phyloP scores from a whole-genome alignment of 1,140 invertebrate genomes.

The Helicoverpa zea region DNA sequence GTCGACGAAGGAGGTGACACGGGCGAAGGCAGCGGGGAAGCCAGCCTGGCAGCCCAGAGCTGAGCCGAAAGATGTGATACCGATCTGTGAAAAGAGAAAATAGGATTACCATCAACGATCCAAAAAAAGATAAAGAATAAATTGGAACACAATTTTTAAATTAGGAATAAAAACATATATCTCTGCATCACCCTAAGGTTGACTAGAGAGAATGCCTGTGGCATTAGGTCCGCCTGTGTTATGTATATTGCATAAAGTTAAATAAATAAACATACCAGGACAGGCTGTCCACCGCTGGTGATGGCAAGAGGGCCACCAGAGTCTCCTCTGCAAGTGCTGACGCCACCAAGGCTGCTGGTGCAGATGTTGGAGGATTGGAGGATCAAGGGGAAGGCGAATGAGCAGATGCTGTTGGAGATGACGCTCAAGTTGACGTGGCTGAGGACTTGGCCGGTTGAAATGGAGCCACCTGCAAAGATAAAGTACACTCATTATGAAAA shows the following conservation, averaged over 20 bases:
- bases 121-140: neutral
- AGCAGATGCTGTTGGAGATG: constrained; percentile 59
- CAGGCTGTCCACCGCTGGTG: constrained; percentile 47
- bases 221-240: too few relatives aligned
- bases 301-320: constrained; percentile 69
- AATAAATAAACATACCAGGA: too few relatives aligned
- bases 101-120: neutral
- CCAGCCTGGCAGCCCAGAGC: constrained; percentile 44
- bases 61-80: constrained; percentile 87
- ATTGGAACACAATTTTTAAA: neutral
- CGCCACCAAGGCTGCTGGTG: constrained; percentile 62
- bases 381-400: constrained; percentile 60
- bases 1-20: constrained; percentile 54
- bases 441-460: constrained; percentile 53
- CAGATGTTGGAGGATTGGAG: constrained; percentile 64
- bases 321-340: constrained; percentile 64
- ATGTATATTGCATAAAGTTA: too few relatives aligned
- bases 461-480: constrained; percentile 52
- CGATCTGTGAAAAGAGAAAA: constrained; percentile 71
- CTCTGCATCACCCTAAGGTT: too few relatives aligned
- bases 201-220: too few relatives aligned
- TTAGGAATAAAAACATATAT: constrained; percentile 11
- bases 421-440: constrained; percentile 58
- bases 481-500: neutral
- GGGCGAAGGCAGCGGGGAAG: constrained; percentile 49